These are phyloP conservation scores for Rhabdomys dilectus DNA, from an alignment of 2,113 vertebrate species.

Conservation along the genomic window DNA sequence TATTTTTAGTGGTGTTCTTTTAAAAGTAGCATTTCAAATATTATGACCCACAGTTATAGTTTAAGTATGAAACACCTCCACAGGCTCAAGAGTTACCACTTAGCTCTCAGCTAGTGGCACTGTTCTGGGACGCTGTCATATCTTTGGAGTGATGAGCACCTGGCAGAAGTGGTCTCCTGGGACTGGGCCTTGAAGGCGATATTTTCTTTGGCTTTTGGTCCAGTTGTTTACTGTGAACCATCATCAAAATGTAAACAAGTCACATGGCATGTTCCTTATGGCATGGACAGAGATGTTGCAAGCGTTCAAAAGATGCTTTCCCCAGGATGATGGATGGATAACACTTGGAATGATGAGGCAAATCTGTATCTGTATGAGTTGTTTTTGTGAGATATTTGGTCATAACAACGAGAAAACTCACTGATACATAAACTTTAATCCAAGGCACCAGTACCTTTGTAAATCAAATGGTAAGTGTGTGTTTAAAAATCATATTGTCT, in stretches of 20 bases:
- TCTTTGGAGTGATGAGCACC: not conserved
- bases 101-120: not conserved
- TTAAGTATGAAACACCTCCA: not conserved
- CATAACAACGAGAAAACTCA: not conserved
- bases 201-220: not conserved
- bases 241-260: not conserved
- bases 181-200: not conserved
- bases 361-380: not conserved
- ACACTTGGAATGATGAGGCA: not conserved
- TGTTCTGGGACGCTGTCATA: too few species aligned
- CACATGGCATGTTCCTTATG: not conserved
- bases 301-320: too few species aligned
- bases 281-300: too few species aligned
- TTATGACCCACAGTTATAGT: not conserved
- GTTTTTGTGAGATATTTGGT: not conserved
- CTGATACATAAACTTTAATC: not conserved
- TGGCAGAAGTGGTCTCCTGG: not conserved
- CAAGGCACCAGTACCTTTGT: not conserved
- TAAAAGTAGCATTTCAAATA: not conserved
- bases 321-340: not conserved
- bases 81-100: not conserved
- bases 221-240: not conserved
- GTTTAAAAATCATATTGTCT: not conserved
- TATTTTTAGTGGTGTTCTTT: constrained; percentile 11
- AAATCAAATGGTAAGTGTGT: not conserved